These are phyloP conservation scores for Enteromius unitaeniatus DNA, from an alignment of 2,797 vertebrate genomes.

Conservation along the genomic window DNA sequence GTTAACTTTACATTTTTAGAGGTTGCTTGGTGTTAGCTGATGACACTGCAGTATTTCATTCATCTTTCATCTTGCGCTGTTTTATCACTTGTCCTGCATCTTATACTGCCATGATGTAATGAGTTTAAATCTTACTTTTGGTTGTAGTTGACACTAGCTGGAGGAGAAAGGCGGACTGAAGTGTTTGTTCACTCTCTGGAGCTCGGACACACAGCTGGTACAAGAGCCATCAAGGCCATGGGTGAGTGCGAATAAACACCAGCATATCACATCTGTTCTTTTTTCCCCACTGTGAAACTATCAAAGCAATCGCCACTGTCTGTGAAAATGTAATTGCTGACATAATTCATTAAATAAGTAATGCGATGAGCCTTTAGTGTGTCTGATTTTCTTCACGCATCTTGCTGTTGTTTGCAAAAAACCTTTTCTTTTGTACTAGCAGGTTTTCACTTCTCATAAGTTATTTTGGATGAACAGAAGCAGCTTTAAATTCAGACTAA, in stretches of 20 bases:
- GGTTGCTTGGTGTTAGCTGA: neutral
- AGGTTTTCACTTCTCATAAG: neutral
- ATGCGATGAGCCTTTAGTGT: neutral
- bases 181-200: constrained; percentile 96
- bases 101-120: neutral
- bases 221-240: constrained; percentile 93
- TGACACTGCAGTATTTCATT: neutral
- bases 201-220: constrained; percentile 91
- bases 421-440: neutral
- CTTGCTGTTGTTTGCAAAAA: neutral
- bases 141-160: constrained; percentile 86
- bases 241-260: constrained; percentile 74
- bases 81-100: neutral
- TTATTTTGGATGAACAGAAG: constrained; percentile 1
- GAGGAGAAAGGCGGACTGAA: constrained; percentile 88
- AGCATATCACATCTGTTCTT: neutral
- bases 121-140: constrained; percentile 22
- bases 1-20: neutral
- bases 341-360: neutral
- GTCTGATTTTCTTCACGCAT: neutral
- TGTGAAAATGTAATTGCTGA: neutral
- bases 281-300: neutral
- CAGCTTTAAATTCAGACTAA: neutral
- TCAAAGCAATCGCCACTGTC: neutral
- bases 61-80: neutral